Conservation (phyloP, 2,888 invertebrate genomes). For the Cheilosia grossa region DNA sequence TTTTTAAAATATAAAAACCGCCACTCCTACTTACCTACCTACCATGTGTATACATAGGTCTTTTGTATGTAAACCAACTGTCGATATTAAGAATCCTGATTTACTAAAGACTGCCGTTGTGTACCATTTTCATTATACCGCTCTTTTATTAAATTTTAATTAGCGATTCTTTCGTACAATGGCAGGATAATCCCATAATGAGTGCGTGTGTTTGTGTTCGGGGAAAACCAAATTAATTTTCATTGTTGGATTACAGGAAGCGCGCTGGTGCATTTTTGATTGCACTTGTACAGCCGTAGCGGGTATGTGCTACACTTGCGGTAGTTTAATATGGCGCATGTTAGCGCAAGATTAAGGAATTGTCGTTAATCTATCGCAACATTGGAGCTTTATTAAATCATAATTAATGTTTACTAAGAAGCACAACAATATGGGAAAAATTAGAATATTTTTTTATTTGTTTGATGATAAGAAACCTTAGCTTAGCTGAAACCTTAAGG, state of each 20-base stretch:
- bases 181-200: slow-evolving; percentile 49
- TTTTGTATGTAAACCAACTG: background rate
- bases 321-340: background rate
- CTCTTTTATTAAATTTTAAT: slow-evolving; percentile 53
- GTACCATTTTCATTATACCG: slow-evolving; percentile 15
- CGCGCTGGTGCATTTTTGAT: slow-evolving; percentile 12
- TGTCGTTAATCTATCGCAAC: slow-evolving; percentile 1
- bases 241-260: slow-evolving; percentile 24
- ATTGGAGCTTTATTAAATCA: background rate
- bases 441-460: too few relatives aligned
- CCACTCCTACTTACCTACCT: too few relatives aligned
- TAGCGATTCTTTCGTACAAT: slow-evolving; percentile 31
- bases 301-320: background rate
- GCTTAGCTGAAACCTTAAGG: too few relatives aligned
- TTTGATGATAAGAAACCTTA: too few relatives aligned
- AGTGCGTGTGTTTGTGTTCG: slow-evolving; percentile 43
- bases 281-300: background rate
- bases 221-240: slow-evolving; percentile 48
- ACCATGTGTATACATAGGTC: background rate
- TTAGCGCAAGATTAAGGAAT: slow-evolving; percentile 6
- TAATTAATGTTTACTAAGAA: slow-evolving; percentile 11
- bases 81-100: slow-evolving; percentile 15
- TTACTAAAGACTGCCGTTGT: slow-evolving; percentile 35
- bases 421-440: too few relatives aligned
- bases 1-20: too few relatives aligned